A percentile compares a stretch with the other conserved stretches of the same genome.
phyloP scores from a whole-genome alignment of 1,140 invertebrate genomes.

The Stegodyphus dumicola region DNA sequence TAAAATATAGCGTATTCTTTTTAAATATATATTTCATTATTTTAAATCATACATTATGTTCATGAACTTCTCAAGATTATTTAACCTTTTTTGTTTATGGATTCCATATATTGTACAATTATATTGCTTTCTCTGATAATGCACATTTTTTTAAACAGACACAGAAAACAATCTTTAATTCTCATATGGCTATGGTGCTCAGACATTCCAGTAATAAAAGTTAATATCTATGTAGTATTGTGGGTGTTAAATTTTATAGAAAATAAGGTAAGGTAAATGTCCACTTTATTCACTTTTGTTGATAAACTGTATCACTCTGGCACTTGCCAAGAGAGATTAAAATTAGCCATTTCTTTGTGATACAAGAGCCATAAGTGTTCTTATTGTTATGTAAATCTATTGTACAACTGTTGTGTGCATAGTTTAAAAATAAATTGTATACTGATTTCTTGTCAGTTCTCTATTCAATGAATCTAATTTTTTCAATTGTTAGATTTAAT shows the following conservation, averaged over 20 bases:
- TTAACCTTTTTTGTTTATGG: no score
- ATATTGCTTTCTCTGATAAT: no score
- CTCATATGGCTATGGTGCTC: not conserved
- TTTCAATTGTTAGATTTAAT: no score
- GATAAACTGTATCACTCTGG: not conserved
- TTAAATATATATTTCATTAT: no score
- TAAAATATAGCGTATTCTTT: no score
- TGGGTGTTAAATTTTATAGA: slow-evolving; percentile 4
- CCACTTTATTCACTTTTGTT: not conserved
- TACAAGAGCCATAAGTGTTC: slow-evolving; percentile 56
- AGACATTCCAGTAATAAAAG: slow-evolving; percentile 26
- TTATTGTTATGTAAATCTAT: slow-evolving; percentile 54
- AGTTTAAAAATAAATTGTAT: slow-evolving; percentile 38
- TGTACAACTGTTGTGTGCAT: slow-evolving; percentile 46
- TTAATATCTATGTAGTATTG: not conserved
- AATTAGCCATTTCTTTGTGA: slow-evolving; percentile 59
- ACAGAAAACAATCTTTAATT: no score
- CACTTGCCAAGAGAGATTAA: not conserved
- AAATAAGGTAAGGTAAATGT: not conserved
- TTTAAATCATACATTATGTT: no score
- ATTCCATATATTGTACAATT: no score
- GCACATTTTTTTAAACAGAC: no score
- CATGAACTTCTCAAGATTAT: no score
- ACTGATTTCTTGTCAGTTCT: not conserved
- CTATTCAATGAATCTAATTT: not conserved